Base-by-base conservation (phyloP, 1,140 invertebrate species). In the Drosophila kurseongensis region DNA sequence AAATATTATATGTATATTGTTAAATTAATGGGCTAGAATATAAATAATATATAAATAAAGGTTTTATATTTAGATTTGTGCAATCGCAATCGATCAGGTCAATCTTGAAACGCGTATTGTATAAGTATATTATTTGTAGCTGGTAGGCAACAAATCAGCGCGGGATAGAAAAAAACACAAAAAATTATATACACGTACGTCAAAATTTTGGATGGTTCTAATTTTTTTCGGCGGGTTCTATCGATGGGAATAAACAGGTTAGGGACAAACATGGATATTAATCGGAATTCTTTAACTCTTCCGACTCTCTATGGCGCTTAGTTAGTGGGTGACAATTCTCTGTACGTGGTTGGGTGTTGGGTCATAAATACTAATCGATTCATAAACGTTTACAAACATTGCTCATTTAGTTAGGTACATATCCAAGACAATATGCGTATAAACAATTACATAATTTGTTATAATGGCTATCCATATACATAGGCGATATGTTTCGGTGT, bases 111-210 rank as follows among this genome's bases (percentile, higher is more conserved):
- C 66, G 66, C 68, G 52, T 57, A 56, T 59, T 81, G 57, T 78
- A 78, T 71, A 71, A 80, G 61, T 75, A 80, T 80, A 69, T 78
- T 78, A 55, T 72, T 54, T 50, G 42, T 57, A 41, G 32, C 54
- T 41, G 51, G 36, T 63, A 62, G 56, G 61, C 51, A 83, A 80
- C 41, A 63, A 66, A 50, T 38, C 36, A 71, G 50, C 58, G 73
- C 72, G 48, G 40, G 59, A 27, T 57, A 27, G 44, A 67, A 50
- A 56, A 71, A 62, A 42, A 66, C 29, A 79, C 62, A 80, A 91
- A 91, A 91, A 91, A 91, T 91, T 91, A 91, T 91, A 91, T 91
- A 91, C 90, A 91, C 89, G 85, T 68, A 91, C 89, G 89, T 91
- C 89, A 91, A 88, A 88, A 84, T 78, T 75, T 66, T 88, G 63